Base-by-base conservation (phyloP, 1,140 invertebrate species). In the Diorhabda sublineata region DNA sequence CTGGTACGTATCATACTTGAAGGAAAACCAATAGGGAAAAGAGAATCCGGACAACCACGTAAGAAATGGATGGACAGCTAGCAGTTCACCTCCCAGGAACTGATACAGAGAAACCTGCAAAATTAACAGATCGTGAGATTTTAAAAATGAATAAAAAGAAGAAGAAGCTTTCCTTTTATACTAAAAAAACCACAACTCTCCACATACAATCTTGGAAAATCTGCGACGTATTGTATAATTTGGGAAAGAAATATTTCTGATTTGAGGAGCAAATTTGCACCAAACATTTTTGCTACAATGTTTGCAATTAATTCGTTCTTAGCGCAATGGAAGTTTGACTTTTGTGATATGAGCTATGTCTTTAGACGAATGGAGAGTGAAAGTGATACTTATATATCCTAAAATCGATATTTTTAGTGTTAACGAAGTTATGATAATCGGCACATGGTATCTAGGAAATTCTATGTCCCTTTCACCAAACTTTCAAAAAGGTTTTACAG, bases 371-470 rank as follows among this genome's bases (percentile, higher is more conserved):
- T 8, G n/a, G n/a, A 8, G 6, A 9, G n/a, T 52, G 47, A 8
- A 2, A 4, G 6, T 52, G 6, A 2, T 4, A 52, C n/a, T 52
- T 52, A 52, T 52, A 52, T 52, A 2, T 52, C n/a, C n/a, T 4
- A 52, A 52, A 52, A 52, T 52, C 26, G 26, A 26, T 26, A 26
- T 7, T 69, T 69, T 42, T 26, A 93, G 92, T 79, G 92, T 96
- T 8, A 91, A 92, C 7, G 91, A 94, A 79, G 88, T 92, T 0
- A 82, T 97, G 5, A 88, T 96, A 57, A 91, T 95, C 75, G 94
- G 94, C 2, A 91, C 92, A 0, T 93, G 92, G 89, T 92, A 94
- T 87, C 85, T 96, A 77, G 94, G 93, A 0, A 91, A 95, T 76
- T 90, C 92, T 0, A 81, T 94, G 11, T 90, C 92, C 0, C 94